Evolutionary conservation across 2,113 vertebrate genomes (phyloP).

Genomic region (Prionailurus bengalensis): DNA sequence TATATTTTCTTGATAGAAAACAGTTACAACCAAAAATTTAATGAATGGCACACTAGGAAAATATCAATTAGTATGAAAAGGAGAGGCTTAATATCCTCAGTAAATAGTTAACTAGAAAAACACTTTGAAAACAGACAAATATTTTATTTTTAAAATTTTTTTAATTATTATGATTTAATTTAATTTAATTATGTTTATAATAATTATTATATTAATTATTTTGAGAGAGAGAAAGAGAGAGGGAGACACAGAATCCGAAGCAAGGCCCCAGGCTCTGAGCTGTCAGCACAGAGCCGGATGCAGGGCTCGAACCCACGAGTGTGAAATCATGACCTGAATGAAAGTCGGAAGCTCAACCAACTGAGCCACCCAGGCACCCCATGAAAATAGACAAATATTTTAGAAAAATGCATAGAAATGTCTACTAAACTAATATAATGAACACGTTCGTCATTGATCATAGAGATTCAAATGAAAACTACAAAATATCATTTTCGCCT

Average conservation of each 20-base stretch:
- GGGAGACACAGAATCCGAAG: too few relatives aligned
- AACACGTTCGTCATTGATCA: background rate
- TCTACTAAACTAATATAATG: background rate
- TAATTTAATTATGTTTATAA: too few relatives aligned
- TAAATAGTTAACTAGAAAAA: background rate
- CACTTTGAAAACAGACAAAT: background rate
- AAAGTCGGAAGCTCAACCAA: too few relatives aligned
- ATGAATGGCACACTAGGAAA: background rate
- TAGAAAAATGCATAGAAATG: slow-evolving; percentile 7
- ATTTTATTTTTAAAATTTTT: background rate
- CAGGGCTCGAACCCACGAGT: too few relatives aligned
- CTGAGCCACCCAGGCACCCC: too few relatives aligned
- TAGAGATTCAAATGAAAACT: slow-evolving; percentile 20
- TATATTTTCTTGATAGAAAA: background rate
- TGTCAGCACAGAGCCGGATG: too few relatives aligned
- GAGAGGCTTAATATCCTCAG: background rate
- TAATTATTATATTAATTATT: too few relatives aligned
- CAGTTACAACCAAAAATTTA: background rate
- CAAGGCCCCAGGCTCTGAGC: too few relatives aligned
- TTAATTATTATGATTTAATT: too few relatives aligned
- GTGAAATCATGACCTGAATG: too few relatives aligned
- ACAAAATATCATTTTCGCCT: background rate
- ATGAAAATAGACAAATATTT: background rate
- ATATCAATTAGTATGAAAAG: background rate
- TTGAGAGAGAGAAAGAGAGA: too few relatives aligned